phyloP scores from a whole-genome alignment of 2,888 invertebrate genomes.

The Cancer borealis region DNA sequence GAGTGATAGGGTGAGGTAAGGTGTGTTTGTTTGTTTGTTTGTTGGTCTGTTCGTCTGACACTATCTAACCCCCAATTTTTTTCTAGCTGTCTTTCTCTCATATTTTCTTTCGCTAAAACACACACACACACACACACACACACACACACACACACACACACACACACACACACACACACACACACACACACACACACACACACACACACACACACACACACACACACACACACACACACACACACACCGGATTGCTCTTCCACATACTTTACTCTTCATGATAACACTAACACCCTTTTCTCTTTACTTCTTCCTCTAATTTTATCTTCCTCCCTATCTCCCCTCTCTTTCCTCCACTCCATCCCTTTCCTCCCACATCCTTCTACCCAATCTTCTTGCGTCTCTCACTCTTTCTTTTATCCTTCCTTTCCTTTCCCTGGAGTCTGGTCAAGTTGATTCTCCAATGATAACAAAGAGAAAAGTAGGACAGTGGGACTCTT shows the following conservation, averaged over 20 bases:
- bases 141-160: too few species aligned
- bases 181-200: too few species aligned
- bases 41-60: background rate
- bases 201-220: too few species aligned
- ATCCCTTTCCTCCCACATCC: background rate
- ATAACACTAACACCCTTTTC: too few species aligned
- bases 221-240: too few species aligned
- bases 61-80: background rate
- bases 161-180: too few species aligned
- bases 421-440: background rate
- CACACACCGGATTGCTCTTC: too few species aligned
- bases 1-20: too few species aligned
- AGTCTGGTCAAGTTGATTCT: background rate
- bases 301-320: too few species aligned
- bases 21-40: background rate
- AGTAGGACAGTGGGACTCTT: slow-evolving; percentile 33
- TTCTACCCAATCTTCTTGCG: background rate
- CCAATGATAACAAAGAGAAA: background rate
- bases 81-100: background rate
- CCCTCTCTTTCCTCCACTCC: background rate
- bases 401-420: background rate
- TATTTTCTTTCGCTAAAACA: too few species aligned
- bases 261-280: too few species aligned
- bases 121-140: too few species aligned
- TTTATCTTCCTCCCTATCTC: background rate